phyloP scores from a whole-genome alignment of 92 coral and sea anemone genomes.

The Porites lobata region DNA sequence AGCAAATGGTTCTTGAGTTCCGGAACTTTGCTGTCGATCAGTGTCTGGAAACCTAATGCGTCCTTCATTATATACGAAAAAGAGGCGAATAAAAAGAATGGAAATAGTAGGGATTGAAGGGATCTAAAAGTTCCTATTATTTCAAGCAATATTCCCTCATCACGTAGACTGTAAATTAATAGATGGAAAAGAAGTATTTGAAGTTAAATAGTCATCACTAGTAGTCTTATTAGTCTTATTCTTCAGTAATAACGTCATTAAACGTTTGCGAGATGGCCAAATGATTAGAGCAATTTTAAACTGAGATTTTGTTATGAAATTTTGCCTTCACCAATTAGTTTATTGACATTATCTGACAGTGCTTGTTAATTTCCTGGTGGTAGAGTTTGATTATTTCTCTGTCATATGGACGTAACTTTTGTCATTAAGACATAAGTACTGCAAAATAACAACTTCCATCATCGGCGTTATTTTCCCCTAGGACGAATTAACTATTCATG shows the following conservation, averaged over 20 bases:
- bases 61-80: no score
- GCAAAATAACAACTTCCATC: neutral
- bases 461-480: neutral
- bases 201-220: no score
- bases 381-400: neutral
- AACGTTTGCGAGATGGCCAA: neutral
- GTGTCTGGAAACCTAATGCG: no score
- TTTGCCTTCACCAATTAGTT: neutral
- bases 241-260: neutral
- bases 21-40: no score
- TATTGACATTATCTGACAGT: neutral
- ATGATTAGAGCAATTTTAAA: constrained; percentile 9
- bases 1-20: no score
- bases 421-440: neutral
- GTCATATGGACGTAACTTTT: neutral
- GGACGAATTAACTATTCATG: neutral
- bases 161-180: no score
- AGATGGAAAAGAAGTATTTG: no score
- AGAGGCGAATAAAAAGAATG: no score
- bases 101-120: no score
- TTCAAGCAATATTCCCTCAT: no score
- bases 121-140: no score
- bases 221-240: no score
- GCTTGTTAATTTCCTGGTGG: neutral
- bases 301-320: neutral